Conservation (phyloP, 2,113 vertebrate species). For the Callocephalon fimbriatum region DNA sequence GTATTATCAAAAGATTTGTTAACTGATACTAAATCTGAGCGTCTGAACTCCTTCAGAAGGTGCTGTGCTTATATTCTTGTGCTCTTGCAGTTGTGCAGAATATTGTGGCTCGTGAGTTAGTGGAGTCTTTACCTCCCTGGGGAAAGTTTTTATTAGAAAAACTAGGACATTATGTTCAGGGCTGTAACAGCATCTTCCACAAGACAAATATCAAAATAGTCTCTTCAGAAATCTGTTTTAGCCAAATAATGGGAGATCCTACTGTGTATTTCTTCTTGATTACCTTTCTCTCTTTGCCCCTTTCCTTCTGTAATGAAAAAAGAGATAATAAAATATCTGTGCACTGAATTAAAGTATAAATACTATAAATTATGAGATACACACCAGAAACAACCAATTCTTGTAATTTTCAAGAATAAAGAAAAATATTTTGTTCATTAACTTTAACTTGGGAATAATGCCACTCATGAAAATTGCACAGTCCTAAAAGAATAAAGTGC, state of each 20-base stretch:
- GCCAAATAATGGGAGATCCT: neutral
- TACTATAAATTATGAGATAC: neutral
- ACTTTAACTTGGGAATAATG: neutral
- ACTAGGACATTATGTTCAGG: slow-evolving; percentile 18
- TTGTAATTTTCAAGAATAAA: neutral
- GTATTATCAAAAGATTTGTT: neutral
- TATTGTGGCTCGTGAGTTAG: slow-evolving; percentile 47
- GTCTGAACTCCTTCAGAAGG: neutral
- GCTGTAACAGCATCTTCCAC: slow-evolving; percentile 11
- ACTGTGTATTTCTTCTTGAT: neutral
- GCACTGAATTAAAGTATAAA: neutral
- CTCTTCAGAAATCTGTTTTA: neutral
- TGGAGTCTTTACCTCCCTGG: slow-evolving; percentile 43
- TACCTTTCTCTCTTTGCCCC: neutral
- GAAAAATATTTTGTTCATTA: neutral
- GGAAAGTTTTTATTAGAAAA: slow-evolving; percentile 70
- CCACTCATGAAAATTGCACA: neutral
- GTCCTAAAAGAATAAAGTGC: neutral
- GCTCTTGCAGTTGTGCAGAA: slow-evolving; percentile 3
- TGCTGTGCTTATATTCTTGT: neutral
- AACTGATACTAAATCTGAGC: neutral
- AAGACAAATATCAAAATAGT: neutral
- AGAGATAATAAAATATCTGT: neutral
- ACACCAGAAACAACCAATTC: neutral
- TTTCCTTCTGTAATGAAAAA: neutral